phyloP scores from a whole-genome alignment of 2,888 invertebrate species.

The Tinea pellionella region DNA sequence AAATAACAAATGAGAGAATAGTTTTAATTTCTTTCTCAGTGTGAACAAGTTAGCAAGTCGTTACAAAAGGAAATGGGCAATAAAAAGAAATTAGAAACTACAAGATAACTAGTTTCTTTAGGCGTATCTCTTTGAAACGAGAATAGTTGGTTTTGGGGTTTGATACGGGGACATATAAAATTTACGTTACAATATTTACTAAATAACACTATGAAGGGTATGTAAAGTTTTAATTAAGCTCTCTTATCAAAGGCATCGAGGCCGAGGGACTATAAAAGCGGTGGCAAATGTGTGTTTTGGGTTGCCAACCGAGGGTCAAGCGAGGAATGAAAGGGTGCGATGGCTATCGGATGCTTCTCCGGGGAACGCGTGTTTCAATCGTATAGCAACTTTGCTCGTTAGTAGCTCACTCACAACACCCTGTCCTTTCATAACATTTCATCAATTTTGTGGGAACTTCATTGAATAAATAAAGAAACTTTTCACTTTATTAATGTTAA shows the following conservation, averaged over 20 bases:
- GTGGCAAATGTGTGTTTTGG: conserved; percentile 25
- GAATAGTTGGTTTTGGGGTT: background rate
- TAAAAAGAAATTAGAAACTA: conserved; percentile 1
- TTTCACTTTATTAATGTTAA: background rate
- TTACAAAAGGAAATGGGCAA: conserved; percentile 1
- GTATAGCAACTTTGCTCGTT: conserved; percentile 51
- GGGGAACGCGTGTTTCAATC: conserved; percentile 43
- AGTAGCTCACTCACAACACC: conserved; percentile 36
- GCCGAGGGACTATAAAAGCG: conserved; percentile 20
- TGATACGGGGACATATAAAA: background rate
- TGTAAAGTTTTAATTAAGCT: conserved; percentile 52
- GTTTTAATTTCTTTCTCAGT: background rate
- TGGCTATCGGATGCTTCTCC: conserved; percentile 35
- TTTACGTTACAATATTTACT: background rate
- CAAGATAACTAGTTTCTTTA: background rate
- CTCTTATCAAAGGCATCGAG: conserved; percentile 37
- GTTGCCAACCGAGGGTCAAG: conserved; percentile 31
- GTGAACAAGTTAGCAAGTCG: conserved; percentile 2
- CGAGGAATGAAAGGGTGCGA: conserved; percentile 46
- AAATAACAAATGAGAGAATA: background rate
- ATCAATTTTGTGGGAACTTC: conserved; percentile 22
- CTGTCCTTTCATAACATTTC: conserved; percentile 43
- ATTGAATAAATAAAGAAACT: conserved; percentile 8
- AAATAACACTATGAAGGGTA: conserved; percentile 13
- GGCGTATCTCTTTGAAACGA: background rate